Evolutionary conservation across 2,797 vertebrate species (phyloP), one percentile per base, ranked within the genome.

Genomic region (Poliocrania exsul): DNA sequence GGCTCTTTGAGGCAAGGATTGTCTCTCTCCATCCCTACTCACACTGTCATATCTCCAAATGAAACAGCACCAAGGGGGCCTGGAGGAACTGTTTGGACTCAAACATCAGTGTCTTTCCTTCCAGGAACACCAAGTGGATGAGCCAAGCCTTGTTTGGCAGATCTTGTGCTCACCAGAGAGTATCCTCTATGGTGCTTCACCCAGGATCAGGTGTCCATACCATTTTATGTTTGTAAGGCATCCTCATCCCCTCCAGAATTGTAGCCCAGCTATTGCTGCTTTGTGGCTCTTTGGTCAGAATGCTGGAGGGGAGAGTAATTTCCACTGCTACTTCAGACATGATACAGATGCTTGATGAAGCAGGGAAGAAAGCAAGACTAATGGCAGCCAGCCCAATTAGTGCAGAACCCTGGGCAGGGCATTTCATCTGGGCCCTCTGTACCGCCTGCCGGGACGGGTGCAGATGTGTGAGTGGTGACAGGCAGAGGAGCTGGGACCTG

Each of bases 401-500:
- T 1, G 18, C 72, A 91, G 92, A 86, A 90, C 85, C 88, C 88
- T 83, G 92, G 81, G 86, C 88, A 86, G 81, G 86, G 25, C 14
- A 25, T 82, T 86, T 94, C 84, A 93, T 79, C 75, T 61, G 89
- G 74, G 62, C 58, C 38, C 90, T 50, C 47, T 1, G 0, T 37
- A 51, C 67, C 29, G 21, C 87, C 85, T 28, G 88, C 94, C 3
- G 5, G 81, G 81, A 74, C 3, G 31, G 82, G 35, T 94, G 72
- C 94, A 95, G 91, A 79, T 95, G 93, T 83, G 91, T 13, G 2
- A 86, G 69, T 3, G 0, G 21, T 77, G 80, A 90, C 81, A 84
- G 65, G 92, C 87, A 89, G 93, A 96, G 79, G 83, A 94, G 77
- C 62, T 81, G 88, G 62, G 80, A 78, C 65, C 64, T 80, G 75